A percentile compares a stretch with the other conserved stretches of the same genome.
Evolutionary conservation across 2,113 vertebrate genomes (phyloP).

Genomic region (Fulmarus glacialis): DNA sequence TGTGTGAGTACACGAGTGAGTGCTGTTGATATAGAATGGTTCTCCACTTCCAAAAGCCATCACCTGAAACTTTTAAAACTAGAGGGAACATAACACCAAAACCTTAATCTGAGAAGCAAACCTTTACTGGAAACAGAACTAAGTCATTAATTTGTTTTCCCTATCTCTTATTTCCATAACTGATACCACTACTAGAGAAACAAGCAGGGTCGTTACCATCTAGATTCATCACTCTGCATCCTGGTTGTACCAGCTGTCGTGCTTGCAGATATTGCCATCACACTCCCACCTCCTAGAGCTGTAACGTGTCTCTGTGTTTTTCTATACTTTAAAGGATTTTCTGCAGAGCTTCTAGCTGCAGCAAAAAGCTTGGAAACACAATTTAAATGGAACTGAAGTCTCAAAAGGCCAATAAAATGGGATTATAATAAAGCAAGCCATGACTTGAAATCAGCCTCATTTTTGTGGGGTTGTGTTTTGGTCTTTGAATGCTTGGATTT

Average conservation of each 20-base stretch:
- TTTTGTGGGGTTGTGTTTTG: neutral
- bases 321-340: neutral
- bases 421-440: neutral
- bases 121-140: neutral
- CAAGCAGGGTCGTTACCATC: rapidly evolving
- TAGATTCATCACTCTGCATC: neutral
- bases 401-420: neutral
- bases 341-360: neutral
- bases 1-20: rapidly evolving
- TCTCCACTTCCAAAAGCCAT: neutral
- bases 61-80: neutral
- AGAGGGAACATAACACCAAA: neutral
- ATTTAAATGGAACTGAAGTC: neutral
- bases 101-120: neutral
- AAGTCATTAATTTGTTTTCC: neutral
- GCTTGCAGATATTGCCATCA: neutral
- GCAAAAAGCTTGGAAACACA: neutral
- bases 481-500: neutral
- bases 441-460: neutral
- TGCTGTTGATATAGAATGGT: neutral
- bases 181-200: neutral
- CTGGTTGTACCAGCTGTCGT: neutral
- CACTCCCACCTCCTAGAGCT: neutral
- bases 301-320: neutral
- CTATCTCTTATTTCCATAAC: neutral